Percentiles rank a stretch among this genome's conserved stretches.
Conservation (phyloP, 2,113 vertebrate species). For the Pomatorhinus ruficollis region DNA sequence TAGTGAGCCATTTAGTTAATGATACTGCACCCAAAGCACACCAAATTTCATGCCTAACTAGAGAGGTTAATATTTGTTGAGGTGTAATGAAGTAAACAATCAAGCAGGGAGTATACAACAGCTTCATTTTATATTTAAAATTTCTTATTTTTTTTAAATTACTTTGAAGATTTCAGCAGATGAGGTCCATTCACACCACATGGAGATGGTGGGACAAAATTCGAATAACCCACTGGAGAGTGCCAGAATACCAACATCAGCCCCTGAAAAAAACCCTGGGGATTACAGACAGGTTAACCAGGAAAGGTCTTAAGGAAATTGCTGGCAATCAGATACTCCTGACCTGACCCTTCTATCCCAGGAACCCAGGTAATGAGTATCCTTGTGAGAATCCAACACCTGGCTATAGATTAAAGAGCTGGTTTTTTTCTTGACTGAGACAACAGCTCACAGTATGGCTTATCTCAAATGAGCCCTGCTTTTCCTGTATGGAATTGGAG, state of each 20-base stretch:
- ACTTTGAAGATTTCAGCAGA: background rate
- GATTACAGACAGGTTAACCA: slow-evolving; percentile 3
- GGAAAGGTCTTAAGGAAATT: slow-evolving; percentile 27
- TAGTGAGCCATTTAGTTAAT: background rate
- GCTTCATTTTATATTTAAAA: background rate
- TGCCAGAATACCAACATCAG: background rate
- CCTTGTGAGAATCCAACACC: slow-evolving; percentile 38
- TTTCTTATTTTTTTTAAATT: background rate
- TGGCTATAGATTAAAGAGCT: slow-evolving; percentile 30
- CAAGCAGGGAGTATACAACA: background rate
- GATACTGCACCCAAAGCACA: background rate
- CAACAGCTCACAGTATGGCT: background rate
- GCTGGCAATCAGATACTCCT: slow-evolving; percentile 46
- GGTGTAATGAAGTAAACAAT: background rate
- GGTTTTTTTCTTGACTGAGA: background rate
- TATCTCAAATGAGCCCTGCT: background rate
- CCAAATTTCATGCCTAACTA: background rate
- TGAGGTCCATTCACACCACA: rapidly evolving
- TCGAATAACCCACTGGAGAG: background rate
- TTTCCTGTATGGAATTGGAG: background rate
- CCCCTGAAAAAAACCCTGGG: background rate
- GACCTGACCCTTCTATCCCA: slow-evolving; percentile 45
- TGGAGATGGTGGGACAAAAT: background rate
- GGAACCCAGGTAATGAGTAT: slow-evolving; percentile 31
- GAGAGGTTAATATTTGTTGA: slow-evolving; percentile 37